Conservation (phyloP, 2,888 invertebrate genomes). For the Tanytarsus gracilentus region DNA sequence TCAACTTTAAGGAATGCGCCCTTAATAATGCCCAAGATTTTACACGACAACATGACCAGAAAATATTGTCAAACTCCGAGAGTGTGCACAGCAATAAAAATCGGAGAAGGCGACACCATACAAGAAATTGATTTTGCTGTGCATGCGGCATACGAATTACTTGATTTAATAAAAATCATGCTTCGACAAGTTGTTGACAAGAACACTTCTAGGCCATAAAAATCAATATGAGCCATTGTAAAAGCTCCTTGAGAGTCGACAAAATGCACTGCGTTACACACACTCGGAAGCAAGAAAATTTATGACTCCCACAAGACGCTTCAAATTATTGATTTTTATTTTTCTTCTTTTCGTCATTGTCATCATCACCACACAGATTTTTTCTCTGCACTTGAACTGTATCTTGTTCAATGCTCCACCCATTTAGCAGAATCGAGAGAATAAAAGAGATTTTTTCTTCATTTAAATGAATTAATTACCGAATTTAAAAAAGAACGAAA, state of each 20-base stretch:
- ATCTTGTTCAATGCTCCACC: slow-evolving; percentile 13
- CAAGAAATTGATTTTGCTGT: slow-evolving; percentile 11
- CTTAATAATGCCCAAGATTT: too few species aligned
- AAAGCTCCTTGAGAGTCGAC: neutral
- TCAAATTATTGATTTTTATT: slow-evolving; percentile 15
- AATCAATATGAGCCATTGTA: too few species aligned
- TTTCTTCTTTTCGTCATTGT: neutral
- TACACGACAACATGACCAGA: too few species aligned
- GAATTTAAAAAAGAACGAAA: neutral
- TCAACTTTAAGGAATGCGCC: too few species aligned
- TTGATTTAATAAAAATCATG: slow-evolving; percentile 21
- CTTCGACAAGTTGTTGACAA: slow-evolving; percentile 16
- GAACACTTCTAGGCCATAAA: neutral
- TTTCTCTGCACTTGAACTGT: slow-evolving; percentile 5
- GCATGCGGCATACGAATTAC: slow-evolving; percentile 23
- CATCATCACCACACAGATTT: neutral
- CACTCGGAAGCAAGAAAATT: neutral
- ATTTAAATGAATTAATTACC: slow-evolving; percentile 25
- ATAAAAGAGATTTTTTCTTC: neutral
- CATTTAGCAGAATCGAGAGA: neutral
- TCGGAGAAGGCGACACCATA: slow-evolving; percentile 8
- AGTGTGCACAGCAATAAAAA: too few species aligned
- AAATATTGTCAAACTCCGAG: too few species aligned
- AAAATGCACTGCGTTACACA: too few species aligned
- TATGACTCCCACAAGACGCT: slow-evolving; percentile 20